phyloP scores from a whole-genome alignment of 2,888 invertebrate genomes.

The Leptopilina myrica region DNA sequence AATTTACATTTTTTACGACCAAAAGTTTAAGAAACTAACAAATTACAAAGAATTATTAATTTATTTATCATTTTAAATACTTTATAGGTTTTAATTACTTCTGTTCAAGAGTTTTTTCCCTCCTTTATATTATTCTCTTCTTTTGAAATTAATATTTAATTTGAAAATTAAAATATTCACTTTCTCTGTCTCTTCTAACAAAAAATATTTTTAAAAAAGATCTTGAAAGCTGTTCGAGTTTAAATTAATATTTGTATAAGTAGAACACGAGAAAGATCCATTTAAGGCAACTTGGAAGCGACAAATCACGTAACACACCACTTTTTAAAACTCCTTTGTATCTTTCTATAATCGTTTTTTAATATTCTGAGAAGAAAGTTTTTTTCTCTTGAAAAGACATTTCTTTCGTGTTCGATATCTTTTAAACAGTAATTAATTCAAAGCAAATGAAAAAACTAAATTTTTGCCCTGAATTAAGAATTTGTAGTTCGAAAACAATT shows the following conservation, averaged over 20 bases:
- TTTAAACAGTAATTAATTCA: not conserved
- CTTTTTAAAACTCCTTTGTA: slow-evolving; percentile 46
- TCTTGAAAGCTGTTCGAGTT: slow-evolving; percentile 37
- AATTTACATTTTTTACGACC: not conserved
- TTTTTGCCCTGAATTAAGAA: not conserved
- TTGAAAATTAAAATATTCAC: not conserved
- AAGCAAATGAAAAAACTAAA: not conserved
- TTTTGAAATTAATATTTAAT: not conserved
- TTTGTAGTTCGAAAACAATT: too few species aligned
- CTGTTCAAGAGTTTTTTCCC: not conserved
- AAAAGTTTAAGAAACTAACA: not conserved
- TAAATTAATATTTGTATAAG: slow-evolving; percentile 57
- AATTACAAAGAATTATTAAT: not conserved
- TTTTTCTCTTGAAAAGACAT: not conserved
- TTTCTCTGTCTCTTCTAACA: not conserved
- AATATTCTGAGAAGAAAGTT: not conserved
- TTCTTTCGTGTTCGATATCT: too few species aligned
- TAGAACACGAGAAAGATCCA: slow-evolving; percentile 68
- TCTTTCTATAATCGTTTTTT: not conserved
- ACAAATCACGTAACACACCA: slow-evolving; percentile 58
- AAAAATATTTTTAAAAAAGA: not conserved
- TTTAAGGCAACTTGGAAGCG: slow-evolving; percentile 65
- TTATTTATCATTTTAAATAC: not conserved
- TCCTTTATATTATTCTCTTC: not conserved
- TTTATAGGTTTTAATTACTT: too few species aligned